A percentile compares a stretch with the other conserved stretches of the same genome.
phyloP scores from a whole-genome alignment of 2,113 vertebrate genomes.

The Galemys pyrenaicus region DNA sequence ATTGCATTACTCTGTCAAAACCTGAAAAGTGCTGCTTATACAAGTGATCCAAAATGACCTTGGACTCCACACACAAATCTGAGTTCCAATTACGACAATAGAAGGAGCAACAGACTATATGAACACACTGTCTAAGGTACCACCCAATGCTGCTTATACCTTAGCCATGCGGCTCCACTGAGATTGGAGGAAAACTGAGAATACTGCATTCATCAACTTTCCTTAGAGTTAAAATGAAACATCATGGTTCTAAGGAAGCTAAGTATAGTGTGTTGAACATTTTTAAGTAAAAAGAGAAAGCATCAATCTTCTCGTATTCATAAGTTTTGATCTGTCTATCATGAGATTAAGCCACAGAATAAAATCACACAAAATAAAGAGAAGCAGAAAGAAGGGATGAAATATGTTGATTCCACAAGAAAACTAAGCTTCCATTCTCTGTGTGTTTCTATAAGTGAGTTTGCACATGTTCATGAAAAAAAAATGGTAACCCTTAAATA shows the following conservation, averaged over 20 bases:
- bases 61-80: neutral
- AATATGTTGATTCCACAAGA: neutral
- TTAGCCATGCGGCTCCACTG: neutral
- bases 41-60: neutral
- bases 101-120: neutral
- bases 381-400: neutral
- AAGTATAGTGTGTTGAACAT: neutral
- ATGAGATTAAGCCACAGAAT: neutral
- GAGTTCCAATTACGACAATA: neutral
- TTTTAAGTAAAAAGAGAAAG: neutral
- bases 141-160: neutral
- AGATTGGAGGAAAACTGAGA: neutral
- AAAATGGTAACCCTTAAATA: neutral
- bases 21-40: neutral
- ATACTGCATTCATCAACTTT: neutral
- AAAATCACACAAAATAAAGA: slow-evolving; percentile 36
- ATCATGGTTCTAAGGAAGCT: neutral
- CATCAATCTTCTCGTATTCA: neutral
- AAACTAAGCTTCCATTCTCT: neutral
- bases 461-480: neutral
- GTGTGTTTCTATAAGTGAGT: neutral
- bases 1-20: neutral
- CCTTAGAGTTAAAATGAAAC: neutral
- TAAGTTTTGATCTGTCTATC: neutral
- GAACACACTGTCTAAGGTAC: neutral